Conservation (phyloP, 2,888 invertebrate species). For the Hirudinaria manillensis region DNA sequence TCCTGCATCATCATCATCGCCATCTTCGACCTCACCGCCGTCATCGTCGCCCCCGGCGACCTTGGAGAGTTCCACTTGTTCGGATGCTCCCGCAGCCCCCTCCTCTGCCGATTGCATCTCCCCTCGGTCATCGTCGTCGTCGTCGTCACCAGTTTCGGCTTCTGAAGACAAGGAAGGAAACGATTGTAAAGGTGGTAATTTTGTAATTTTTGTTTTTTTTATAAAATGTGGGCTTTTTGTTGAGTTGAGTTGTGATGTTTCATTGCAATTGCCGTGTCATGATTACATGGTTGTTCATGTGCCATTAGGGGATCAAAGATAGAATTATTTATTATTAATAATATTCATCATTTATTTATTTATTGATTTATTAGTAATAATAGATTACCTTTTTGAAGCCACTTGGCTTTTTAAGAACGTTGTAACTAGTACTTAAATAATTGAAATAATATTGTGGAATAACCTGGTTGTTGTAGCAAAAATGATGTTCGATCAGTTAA, state of each 20-base stretch:
- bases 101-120: not conserved
- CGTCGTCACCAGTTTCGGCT: not conserved
- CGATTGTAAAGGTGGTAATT: slow-evolving; percentile 3
- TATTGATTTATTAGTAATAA: too few relatives aligned
- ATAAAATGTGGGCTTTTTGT: not conserved
- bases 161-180: not conserved
- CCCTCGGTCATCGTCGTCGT: not conserved
- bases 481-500: slow-evolving; percentile 63
- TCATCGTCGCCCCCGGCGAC: not conserved
- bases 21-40: not conserved
- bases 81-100: not conserved
- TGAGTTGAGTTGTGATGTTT: too few relatives aligned
- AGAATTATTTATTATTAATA: not conserved
- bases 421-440: too few relatives aligned
- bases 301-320: too few relatives aligned
- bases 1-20: not conserved
- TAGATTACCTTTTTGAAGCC: too few relatives aligned
- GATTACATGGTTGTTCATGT: too few relatives aligned
- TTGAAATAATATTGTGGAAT: too few relatives aligned
- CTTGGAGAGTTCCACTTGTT: not conserved
- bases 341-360: not conserved
- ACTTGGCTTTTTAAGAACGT: too few relatives aligned
- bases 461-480: not conserved
- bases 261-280: too few relatives aligned
- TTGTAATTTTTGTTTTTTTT: not conserved